These are phyloP conservation scores for Carapus acus DNA, from an alignment of 2,797 vertebrate genomes.

Conservation along the genomic window DNA sequence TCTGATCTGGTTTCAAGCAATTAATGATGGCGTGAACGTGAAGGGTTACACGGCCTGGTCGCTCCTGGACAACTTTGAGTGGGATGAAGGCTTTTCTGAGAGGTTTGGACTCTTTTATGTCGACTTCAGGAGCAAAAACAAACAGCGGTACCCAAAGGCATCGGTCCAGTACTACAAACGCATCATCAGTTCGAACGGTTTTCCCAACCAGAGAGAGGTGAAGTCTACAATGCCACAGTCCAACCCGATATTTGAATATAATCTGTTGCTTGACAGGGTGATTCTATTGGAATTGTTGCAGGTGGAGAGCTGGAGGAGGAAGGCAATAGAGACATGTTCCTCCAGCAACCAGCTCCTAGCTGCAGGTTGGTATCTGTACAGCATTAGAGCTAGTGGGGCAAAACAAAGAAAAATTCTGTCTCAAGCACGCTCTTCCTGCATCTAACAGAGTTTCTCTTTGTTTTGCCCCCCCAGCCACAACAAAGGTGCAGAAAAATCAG, in stretches of 20 bases:
- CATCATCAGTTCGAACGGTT: conserved; percentile 86
- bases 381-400: conserved; percentile 28
- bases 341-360: conserved; percentile 79
- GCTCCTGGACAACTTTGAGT: conserved; percentile 89
- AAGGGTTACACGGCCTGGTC: conserved; percentile 90
- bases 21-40: conserved; percentile 84
- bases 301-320: conserved; percentile 80
- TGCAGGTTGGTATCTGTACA: conserved; percentile 67
- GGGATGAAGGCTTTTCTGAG: conserved; percentile 86
- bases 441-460: conserved; percentile 69
- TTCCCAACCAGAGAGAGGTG: conserved; percentile 84
- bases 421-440: conserved; percentile 28
- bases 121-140: conserved; percentile 81
- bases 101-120: conserved; percentile 86
- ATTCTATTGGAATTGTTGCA: conserved; percentile 38
- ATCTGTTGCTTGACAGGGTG: background rate
- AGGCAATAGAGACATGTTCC: conserved; percentile 78
- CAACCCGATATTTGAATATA: background rate
- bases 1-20: conserved; percentile 64
- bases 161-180: conserved; percentile 83
- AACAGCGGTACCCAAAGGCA: conserved; percentile 85
- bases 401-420: conserved; percentile 67
- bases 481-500: conserved; percentile 64
- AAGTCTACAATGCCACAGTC: background rate
- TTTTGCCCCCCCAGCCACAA: conserved; percentile 67